Evolutionary conservation across 2,797 vertebrate genomes (phyloP).

Genomic region (Pteronotus mesoamericanus): DNA sequence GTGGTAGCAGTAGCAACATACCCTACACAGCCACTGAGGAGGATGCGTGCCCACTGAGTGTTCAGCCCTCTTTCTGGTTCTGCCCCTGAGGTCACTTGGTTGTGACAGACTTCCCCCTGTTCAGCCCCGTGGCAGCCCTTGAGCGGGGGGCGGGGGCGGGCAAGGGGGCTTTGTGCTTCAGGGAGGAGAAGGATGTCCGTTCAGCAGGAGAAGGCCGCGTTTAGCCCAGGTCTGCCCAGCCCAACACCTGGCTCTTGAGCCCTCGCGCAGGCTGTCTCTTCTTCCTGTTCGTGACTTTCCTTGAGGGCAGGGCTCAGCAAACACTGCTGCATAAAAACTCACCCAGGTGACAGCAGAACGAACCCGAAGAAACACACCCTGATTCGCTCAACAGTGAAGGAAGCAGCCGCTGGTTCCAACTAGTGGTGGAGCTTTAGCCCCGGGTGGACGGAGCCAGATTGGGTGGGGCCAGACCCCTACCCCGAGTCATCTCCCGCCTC

Average conservation of each 20-base stretch:
- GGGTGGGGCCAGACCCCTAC: not conserved
- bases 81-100: accelerated
- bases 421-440: accelerated
- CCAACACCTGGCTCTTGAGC: not conserved
- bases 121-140: accelerated
- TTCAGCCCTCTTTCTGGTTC: not conserved
- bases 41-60: accelerated
- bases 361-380: accelerated
- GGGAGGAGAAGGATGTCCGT: not conserved
- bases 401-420: accelerated
- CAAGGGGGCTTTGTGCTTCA: not conserved
- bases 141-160: accelerated
- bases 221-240: not conserved
- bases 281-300: not conserved
- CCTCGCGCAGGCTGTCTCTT: not conserved
- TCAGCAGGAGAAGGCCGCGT: accelerated
- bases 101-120: not conserved
- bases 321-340: not conserved
- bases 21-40: not conserved
- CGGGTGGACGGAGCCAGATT: accelerated
- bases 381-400: not conserved
- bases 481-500: not conserved
- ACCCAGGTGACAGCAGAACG: too few relatives aligned
- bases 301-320: not conserved
- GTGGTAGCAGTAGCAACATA: accelerated